phyloP scores from a whole-genome alignment of 2,797 vertebrate genomes.

The Apogon hyalosoma region DNA sequence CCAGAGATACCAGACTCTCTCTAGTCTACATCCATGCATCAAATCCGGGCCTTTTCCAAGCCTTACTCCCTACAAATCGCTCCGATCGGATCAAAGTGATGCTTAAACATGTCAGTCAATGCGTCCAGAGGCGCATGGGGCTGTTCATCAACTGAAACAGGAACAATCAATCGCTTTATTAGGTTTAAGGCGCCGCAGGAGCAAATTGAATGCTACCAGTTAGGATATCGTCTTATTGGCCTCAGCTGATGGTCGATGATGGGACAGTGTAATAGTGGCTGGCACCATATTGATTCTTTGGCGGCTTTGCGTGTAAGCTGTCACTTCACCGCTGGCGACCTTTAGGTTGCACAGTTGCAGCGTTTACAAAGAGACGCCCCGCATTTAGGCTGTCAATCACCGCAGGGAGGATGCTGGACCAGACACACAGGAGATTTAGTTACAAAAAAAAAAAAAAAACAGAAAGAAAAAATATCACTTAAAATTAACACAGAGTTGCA shows the following conservation, averaged over 20 bases:
- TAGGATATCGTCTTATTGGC: slow-evolving; percentile 81
- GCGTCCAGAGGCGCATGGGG: slow-evolving; percentile 73
- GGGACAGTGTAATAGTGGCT: slow-evolving; percentile 74
- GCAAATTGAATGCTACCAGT: slow-evolving; percentile 88
- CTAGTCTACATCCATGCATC: slow-evolving; percentile 7
- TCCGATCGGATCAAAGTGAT: slow-evolving; percentile 82
- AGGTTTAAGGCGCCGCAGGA: slow-evolving; percentile 82
- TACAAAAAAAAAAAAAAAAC: background rate
- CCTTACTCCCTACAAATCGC: slow-evolving; percentile 34
- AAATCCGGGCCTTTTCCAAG: slow-evolving; percentile 34
- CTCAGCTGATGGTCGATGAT: slow-evolving; percentile 80
- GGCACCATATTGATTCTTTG: slow-evolving; percentile 80
- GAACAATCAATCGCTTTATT: slow-evolving; percentile 92
- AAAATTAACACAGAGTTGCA: background rate
- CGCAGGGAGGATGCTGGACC: background rate
- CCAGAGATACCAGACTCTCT: no score
- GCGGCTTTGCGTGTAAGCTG: slow-evolving; percentile 73
- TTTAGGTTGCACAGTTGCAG: slow-evolving; percentile 60
- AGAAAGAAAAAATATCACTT: background rate
- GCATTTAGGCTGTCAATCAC: slow-evolving; percentile 55
- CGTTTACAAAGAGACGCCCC: slow-evolving; percentile 54
- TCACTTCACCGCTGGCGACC: slow-evolving; percentile 77
- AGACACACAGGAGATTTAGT: background rate
- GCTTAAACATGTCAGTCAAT: slow-evolving; percentile 85
- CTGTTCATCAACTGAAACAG: slow-evolving; percentile 90